Conservation (phyloP, 30 jellyfish, hydroid and myxozoan species). For the Phacellophora camtschatica region DNA sequence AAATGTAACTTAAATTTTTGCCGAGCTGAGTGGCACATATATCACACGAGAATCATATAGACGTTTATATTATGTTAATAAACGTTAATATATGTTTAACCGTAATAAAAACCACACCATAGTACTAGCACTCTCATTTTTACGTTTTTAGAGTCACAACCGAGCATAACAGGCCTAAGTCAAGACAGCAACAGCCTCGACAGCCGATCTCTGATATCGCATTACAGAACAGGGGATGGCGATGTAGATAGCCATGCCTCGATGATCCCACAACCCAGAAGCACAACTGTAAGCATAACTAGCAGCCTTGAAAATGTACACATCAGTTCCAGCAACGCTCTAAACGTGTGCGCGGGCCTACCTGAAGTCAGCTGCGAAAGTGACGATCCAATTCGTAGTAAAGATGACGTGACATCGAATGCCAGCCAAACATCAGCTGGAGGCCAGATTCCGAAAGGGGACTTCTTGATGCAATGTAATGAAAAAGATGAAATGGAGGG, state of each 20-base stretch:
- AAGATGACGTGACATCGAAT: constrained; percentile 21
- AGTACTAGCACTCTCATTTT: too few relatives aligned
- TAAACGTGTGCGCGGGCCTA: constrained; percentile 67
- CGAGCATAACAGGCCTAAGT: constrained; percentile 90
- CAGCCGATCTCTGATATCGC: constrained; percentile 86
- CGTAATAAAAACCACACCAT: too few relatives aligned
- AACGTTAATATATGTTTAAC: too few relatives aligned
- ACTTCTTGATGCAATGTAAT: background rate
- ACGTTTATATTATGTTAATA: too few relatives aligned
- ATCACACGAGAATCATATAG: too few relatives aligned
- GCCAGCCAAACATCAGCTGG: constrained; percentile 26
- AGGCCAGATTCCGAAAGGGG: constrained; percentile 10
- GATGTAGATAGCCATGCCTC: constrained; percentile 98
- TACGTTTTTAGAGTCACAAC: constrained; percentile 89
- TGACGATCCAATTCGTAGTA: constrained; percentile 33
- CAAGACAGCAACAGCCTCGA: constrained; percentile 95
- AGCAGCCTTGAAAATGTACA: constrained; percentile 91
- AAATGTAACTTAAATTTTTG: too few relatives aligned
- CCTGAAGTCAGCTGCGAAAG: constrained; percentile 89
- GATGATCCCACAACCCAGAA: constrained; percentile 92
- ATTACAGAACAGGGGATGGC: constrained; percentile 85
- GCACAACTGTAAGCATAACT: constrained; percentile 96
- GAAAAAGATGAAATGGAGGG: background rate
- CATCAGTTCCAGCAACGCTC: constrained; percentile 55
- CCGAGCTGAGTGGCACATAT: too few relatives aligned